A percentile compares a stretch with the other conserved stretches of the same genome.
phyloP scores from a whole-genome alignment of 2,888 invertebrate genomes.

The Drosophila macrothrix region DNA sequence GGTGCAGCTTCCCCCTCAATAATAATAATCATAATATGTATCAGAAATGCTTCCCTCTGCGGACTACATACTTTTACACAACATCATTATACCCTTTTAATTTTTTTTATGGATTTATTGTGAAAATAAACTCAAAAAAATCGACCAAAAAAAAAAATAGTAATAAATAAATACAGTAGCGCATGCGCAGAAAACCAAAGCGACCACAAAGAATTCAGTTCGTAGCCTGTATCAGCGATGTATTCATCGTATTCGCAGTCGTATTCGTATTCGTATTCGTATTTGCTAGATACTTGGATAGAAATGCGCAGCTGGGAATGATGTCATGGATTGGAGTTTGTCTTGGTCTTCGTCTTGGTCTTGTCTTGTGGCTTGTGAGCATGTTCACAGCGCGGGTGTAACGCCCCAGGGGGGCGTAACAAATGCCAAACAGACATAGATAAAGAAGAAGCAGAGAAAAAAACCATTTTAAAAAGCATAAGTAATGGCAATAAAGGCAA shows the following conservation, averaged over 20 bases:
- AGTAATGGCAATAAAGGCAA: conserved; percentile 57
- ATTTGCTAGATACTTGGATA: conserved; percentile 57
- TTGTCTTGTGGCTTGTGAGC: conserved; percentile 23
- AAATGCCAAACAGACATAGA: conserved; percentile 67
- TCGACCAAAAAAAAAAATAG: neutral
- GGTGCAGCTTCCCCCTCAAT: too few relatives aligned
- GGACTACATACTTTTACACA: neutral
- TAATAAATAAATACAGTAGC: conserved; percentile 62
- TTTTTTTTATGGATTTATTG: neutral
- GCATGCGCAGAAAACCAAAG: conserved; percentile 67
- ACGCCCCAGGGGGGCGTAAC: conserved; percentile 69
- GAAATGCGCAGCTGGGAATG: conserved; percentile 59
- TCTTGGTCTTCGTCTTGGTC: conserved; percentile 23
- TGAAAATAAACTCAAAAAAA: conserved; percentile 4
- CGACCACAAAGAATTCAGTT: conserved; percentile 47
- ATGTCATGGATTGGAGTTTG: conserved; percentile 50
- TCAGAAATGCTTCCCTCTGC: neutral
- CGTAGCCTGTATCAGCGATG: conserved; percentile 2
- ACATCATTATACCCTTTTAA: neutral
- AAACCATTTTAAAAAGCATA: conserved; percentile 41
- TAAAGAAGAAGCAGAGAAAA: conserved; percentile 12
- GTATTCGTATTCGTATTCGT: conserved; percentile 41
- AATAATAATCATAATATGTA: too few relatives aligned
- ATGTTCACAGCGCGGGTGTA: conserved; percentile 51
- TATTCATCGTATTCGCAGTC: conserved; percentile 14